A percentile compares a stretch with the other conserved stretches of the same genome.
phyloP scores from a whole-genome alignment of 2,113 vertebrate species.

The Cervus canadensis region DNA sequence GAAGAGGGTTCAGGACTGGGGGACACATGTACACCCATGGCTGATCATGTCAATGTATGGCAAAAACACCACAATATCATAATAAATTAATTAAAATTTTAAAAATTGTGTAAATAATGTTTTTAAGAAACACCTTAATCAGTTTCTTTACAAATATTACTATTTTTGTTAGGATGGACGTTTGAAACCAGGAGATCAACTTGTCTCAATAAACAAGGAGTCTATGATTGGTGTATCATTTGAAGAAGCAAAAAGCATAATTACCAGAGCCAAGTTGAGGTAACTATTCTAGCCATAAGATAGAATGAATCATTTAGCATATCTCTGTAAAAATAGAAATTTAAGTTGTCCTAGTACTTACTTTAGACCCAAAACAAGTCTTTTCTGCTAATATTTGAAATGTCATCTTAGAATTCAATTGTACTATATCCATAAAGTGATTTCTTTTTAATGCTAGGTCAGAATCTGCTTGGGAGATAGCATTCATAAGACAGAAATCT shows the following conservation, averaged over 20 bases:
- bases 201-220: conserved; percentile 95
- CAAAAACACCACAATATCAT: not conserved
- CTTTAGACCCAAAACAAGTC: not conserved
- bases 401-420: not conserved
- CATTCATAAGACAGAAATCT: conserved; percentile 88
- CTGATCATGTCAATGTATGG: not conserved
- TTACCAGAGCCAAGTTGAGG: conserved; percentile 88
- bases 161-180: conserved; percentile 88
- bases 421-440: not conserved
- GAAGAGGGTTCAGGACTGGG: not conserved
- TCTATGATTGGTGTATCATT: conserved; percentile 93
- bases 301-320: not conserved
- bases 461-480: conserved; percentile 91
- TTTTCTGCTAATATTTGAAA: not conserved
- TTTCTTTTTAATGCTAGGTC: conserved; percentile 81
- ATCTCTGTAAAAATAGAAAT: not conserved
- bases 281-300: conserved; percentile 63
- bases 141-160: not conserved
- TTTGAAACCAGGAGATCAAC: conserved; percentile 92
- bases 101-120: not conserved
- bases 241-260: conserved; percentile 91
- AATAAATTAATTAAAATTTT: not conserved
- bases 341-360: not conserved
- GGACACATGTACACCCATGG: not conserved
- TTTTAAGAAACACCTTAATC: not conserved